phyloP scores from a whole-genome alignment of 2,113 vertebrate genomes.

The Jaculus jaculus region DNA sequence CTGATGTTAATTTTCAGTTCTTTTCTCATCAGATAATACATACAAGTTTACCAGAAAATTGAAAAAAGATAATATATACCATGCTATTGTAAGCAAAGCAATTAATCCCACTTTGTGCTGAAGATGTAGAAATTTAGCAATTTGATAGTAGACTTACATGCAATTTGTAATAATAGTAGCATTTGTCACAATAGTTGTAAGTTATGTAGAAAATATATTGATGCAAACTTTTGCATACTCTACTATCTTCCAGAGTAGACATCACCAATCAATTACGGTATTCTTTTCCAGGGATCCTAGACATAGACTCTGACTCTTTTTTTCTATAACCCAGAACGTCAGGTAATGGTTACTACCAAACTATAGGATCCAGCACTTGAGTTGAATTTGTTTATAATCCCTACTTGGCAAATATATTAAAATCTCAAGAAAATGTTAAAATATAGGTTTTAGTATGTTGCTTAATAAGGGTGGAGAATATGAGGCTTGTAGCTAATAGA shows the following conservation, averaged over 20 bases:
- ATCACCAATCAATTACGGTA: background rate
- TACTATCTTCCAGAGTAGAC: background rate
- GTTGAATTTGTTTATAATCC: constrained; percentile 32
- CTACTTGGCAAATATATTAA: background rate
- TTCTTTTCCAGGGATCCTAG: background rate
- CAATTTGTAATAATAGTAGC: background rate
- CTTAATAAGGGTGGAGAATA: background rate
- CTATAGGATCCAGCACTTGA: background rate
- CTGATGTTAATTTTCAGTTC: constrained; percentile 21
- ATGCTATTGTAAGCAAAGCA: background rate
- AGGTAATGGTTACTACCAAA: background rate
- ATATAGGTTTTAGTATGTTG: constrained; percentile 2
- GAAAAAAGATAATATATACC: constrained; percentile 38
- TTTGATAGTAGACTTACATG: background rate
- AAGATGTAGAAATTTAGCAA: constrained; percentile 1
- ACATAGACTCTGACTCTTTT: background rate
- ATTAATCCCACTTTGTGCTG: constrained; percentile 31
- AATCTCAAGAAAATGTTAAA: background rate
- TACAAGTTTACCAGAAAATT: background rate
- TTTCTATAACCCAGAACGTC: constrained; percentile 41
- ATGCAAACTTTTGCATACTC: background rate
- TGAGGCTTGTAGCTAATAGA: background rate
- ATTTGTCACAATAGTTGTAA: background rate
- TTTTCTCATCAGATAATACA: background rate
- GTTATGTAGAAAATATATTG: constrained; percentile 20